These are phyloP conservation scores for Meleagris gallopavo DNA, from an alignment of 2,113 vertebrate genomes.

Conservation along the genomic window DNA sequence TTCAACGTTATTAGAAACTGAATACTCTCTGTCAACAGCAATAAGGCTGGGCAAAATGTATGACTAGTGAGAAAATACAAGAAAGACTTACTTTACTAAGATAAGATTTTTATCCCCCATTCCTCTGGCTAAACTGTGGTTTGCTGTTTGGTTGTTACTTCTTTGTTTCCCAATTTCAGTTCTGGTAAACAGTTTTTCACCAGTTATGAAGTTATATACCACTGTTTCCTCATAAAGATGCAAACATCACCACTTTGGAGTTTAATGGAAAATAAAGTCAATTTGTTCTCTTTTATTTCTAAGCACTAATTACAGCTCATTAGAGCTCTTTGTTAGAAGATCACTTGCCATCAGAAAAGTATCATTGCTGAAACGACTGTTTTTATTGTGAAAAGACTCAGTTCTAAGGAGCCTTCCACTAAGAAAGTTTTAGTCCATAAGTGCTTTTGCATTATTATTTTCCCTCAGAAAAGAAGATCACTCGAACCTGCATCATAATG, in stretches of 20 bases:
- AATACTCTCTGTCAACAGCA: fast-evolving
- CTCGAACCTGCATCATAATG: neutral
- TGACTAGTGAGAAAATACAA: neutral
- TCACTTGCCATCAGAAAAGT: neutral
- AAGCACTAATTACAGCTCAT: neutral
- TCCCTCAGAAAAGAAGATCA: neutral
- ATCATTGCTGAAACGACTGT: neutral
- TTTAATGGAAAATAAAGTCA: neutral
- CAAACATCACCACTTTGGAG: neutral
- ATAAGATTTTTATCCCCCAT: neutral
- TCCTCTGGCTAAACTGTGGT: neutral
- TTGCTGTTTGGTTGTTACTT: neutral
- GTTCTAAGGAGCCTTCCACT: neutral
- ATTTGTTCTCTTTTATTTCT: neutral
- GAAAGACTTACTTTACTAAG: neutral
- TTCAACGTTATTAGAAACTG: neutral
- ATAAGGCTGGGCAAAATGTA: neutral
- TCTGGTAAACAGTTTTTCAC: neutral
- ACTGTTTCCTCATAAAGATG: neutral
- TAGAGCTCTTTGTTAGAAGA: neutral
- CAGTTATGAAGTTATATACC: neutral
- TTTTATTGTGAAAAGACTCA: neutral
- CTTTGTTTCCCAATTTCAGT: neutral
- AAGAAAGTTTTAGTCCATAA: neutral
- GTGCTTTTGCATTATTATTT: neutral